These are phyloP conservation scores for Chromis chromis DNA, from an alignment of 2,797 vertebrate genomes.

Conservation along the genomic window DNA sequence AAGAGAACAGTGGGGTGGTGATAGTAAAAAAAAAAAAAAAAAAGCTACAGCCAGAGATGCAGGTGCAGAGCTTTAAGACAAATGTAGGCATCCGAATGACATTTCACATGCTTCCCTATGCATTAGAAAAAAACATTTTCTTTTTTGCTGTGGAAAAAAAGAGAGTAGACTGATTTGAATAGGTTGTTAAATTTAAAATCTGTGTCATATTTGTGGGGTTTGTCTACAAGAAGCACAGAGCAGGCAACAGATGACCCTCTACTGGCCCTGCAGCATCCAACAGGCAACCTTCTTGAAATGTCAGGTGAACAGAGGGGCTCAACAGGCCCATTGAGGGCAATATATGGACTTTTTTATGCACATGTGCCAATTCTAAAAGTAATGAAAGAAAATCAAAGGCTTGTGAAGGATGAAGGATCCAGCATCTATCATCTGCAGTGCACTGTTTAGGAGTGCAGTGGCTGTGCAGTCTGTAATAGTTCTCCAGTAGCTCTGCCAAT, in stretches of 20 bases:
- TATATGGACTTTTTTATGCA: neutral
- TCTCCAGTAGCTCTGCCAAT: neutral
- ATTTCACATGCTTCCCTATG: slow-evolving; percentile 13
- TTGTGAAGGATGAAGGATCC: slow-evolving; percentile 13
- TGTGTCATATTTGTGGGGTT: neutral
- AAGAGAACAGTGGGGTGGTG: slow-evolving; percentile 36
- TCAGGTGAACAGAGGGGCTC: slow-evolving; percentile 44
- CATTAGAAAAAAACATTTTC: neutral
- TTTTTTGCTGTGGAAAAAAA: neutral
- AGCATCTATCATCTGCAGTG: slow-evolving; percentile 5
- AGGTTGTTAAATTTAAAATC: neutral
- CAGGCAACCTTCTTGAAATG: slow-evolving; percentile 56
- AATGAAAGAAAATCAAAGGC: slow-evolving; percentile 25
- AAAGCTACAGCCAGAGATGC: slow-evolving; percentile 20
- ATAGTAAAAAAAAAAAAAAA: slow-evolving; percentile 7
- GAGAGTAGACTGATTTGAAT: neutral
- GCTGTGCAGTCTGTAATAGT: neutral
- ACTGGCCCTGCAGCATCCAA: slow-evolving; percentile 37
- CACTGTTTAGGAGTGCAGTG: neutral
- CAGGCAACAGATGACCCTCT: slow-evolving; percentile 60
- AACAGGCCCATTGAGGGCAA: slow-evolving; percentile 32
- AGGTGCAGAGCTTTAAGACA: slow-evolving; percentile 27
- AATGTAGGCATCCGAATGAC: slow-evolving; percentile 5
- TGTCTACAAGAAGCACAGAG: slow-evolving; percentile 5
- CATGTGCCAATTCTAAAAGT: slow-evolving; percentile 38